phyloP scores from a whole-genome alignment of 2,113 vertebrate genomes.

The Taurulus bubalis region DNA sequence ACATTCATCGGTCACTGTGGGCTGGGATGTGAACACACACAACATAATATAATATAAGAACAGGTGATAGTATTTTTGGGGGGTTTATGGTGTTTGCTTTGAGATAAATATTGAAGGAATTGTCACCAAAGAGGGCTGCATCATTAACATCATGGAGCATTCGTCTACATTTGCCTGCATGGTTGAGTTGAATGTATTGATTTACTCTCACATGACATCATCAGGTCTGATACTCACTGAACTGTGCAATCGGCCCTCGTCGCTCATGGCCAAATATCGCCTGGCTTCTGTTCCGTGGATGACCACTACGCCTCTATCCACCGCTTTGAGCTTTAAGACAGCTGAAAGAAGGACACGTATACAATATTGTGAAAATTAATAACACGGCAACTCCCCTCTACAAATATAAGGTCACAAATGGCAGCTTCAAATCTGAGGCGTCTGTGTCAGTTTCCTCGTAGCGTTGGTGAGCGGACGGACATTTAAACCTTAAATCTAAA shows the following conservation, averaged over 20 bases:
- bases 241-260: constrained; percentile 87
- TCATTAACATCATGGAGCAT: background rate
- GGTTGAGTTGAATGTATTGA: background rate
- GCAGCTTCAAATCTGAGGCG: background rate
- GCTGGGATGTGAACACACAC: constrained; percentile 74
- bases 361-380: background rate
- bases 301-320: constrained; percentile 77
- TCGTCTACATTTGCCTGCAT: background rate
- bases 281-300: constrained; percentile 80
- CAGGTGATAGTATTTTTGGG: background rate
- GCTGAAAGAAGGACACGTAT: constrained; percentile 46
- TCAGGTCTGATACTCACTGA: constrained; percentile 85
- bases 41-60: background rate
- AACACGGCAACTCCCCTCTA: background rate
- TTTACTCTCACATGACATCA: background rate
- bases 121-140: background rate
- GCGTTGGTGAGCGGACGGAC: background rate
- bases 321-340: constrained; percentile 75
- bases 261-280: constrained; percentile 91
- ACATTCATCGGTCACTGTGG: constrained; percentile 88
- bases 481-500: background rate
- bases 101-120: background rate
- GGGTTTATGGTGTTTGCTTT: background rate
- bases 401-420: background rate
- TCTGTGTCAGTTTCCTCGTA: background rate